Conservation (phyloP, 2,113 vertebrate genomes). For the Salvelinus alpinus region DNA sequence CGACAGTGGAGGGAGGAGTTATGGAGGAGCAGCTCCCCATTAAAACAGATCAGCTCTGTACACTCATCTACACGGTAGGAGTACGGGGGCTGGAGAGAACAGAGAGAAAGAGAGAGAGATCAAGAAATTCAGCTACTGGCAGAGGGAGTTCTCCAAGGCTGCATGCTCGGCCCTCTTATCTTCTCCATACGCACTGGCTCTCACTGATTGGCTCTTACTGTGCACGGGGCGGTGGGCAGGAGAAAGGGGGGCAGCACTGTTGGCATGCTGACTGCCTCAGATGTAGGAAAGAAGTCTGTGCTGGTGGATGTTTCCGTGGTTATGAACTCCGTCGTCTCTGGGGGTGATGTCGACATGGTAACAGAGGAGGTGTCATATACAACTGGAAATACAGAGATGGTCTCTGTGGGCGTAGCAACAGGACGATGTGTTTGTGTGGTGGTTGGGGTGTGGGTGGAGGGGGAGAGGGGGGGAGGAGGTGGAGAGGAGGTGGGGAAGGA, state of each 20-base stretch:
- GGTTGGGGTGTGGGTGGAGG: slow-evolving; percentile 27
- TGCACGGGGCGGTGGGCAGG: slow-evolving; percentile 71
- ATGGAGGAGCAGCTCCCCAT: slow-evolving; percentile 86
- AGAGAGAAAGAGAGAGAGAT: slow-evolving; percentile 39
- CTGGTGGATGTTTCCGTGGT: slow-evolving; percentile 51
- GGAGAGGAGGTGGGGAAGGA: slow-evolving; percentile 16
- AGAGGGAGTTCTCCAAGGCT: no score
- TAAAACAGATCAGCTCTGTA: slow-evolving; percentile 91
- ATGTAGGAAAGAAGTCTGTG: slow-evolving; percentile 38
- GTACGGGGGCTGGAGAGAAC: slow-evolving; percentile 69
- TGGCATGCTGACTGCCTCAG: slow-evolving; percentile 42
- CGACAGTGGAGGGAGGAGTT: slow-evolving; percentile 91
- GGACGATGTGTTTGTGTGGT: slow-evolving; percentile 8
- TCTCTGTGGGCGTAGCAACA: slow-evolving; percentile 17
- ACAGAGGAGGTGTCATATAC: slow-evolving; percentile 30
- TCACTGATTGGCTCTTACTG: slow-evolving; percentile 57
- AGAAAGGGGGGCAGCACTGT: slow-evolving; percentile 56
- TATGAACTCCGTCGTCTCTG: slow-evolving; percentile 43
- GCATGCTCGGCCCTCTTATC: no score
- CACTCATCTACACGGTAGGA: slow-evolving; percentile 90
- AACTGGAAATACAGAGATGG: slow-evolving; percentile 20
- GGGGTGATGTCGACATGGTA: slow-evolving; percentile 32
- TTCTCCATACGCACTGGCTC: no score
- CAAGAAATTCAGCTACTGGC: slow-evolving; percentile 52
- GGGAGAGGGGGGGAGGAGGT: slow-evolving; percentile 28